Evolutionary conservation across 1,140 invertebrate species (phyloP), one percentile per base, ranked within the genome.

Genomic region (Lycorma delicatula): DNA sequence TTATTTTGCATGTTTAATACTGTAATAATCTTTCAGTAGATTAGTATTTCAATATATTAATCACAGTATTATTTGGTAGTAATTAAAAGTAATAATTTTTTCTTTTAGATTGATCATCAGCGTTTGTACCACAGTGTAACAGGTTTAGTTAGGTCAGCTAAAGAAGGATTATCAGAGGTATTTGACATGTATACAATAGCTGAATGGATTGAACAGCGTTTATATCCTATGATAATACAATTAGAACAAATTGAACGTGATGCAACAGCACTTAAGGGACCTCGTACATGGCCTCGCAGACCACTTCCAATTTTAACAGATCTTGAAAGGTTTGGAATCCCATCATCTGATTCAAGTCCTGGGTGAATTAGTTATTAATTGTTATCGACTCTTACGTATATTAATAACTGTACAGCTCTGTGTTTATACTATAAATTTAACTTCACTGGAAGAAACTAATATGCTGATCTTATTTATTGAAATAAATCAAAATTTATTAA

Each of bases 121-220:
- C 75, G 77, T 29, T 67, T 82, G 13, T 82, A 81, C 59, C 77
- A 82, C 65, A 77, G 81, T 34, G 65, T 83, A 29, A 66, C 77
- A 27, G 75, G 74, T 2, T 72, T 90, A 44, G 79, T 83, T 0
- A 77, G 79, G 58, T 77, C 81, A 36, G 80, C 85, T 5, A 74
- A 80, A 26, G 78, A 83, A 50, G 74, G 83, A 3, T 75, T 91
- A 68, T 72, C 72, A 29, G 81, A 81, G 44, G 78, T 87, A 57
- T 89, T 82, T 63, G 87, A 90, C 64, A 77, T 82, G 60, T 85
- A 79, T 63, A 89, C 86, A 1, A 77, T 87, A 46, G 70, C 79
- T 0, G 87, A 90, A 65, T 90, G 87, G 81, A 75, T 90, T 23
- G 86, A 89, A 67, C 81, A 81, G 28, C 79, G 79, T 47, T 66